Percentiles rank a stretch among this genome's conserved stretches.
Conservation (phyloP, 2,797 vertebrate genomes). For the Peromyscus attwateri region DNA sequence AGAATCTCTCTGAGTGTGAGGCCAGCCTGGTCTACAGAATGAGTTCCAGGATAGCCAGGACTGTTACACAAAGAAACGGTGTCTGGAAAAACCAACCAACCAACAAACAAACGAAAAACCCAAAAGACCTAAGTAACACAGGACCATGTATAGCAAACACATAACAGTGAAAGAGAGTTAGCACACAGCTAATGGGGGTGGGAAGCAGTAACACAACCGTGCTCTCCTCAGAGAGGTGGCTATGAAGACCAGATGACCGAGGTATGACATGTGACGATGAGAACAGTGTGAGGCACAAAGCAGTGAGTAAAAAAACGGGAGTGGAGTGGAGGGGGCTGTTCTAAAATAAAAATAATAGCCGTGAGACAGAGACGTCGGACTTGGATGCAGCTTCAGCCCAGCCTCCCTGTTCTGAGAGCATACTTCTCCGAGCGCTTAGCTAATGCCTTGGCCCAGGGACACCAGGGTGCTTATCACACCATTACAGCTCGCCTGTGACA, state of each 20-base stretch:
- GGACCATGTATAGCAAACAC: no score
- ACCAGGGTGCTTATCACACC: neutral
- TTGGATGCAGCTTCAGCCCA: neutral
- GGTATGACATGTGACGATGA: neutral
- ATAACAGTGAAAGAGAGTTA: neutral
- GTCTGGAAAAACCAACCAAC: neutral
- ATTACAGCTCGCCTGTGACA: neutral
- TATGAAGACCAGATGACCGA: neutral
- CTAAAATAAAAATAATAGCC: neutral
- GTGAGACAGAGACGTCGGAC: neutral
- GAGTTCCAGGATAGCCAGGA: neutral
- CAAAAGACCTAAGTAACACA: neutral
- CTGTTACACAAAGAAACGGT: neutral
- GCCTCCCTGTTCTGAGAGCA: neutral
- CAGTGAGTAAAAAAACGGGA: neutral
- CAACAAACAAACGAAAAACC: neutral
- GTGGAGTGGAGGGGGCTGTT: rapidly evolving
- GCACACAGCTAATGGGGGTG: no score
- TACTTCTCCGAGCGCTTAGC: neutral
- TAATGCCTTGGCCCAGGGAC: neutral
- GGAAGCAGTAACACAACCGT: neutral
- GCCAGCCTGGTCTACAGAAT: neutral
- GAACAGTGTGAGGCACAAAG: neutral
- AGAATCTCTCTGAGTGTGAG: neutral
- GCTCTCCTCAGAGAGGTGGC: neutral